Evolutionary conservation across 2,888 invertebrate species (phyloP), one percentile per base, ranked within the genome.

Genomic region (Chamaedrilus cognettii): DNA sequence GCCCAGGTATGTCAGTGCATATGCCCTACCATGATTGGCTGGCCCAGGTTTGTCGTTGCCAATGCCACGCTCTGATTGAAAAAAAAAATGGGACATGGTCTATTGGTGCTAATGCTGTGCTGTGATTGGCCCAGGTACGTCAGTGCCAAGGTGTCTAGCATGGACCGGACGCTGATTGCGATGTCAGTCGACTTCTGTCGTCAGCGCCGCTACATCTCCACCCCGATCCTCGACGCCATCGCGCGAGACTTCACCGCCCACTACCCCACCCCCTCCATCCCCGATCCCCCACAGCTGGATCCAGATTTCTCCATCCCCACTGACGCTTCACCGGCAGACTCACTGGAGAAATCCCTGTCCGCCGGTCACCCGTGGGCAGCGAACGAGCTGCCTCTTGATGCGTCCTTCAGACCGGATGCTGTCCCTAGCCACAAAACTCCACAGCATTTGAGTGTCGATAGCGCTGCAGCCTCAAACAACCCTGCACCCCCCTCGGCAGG

Each of bases 111-210:
- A n/a, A n/a, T n/a, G n/a, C n/a, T n/a, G n/a, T n/a, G n/a, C n/a
- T n/a, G n/a, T 42, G 19, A 42, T 42, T 19, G 11, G 19, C 26
- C 55, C 26, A 52, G 55, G 23, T 66, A 66, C 57, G 62, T 63
- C 42, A 32, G 5, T 11, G 55, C 62, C 4, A 66, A 63, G 57
- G 23, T 56, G 15, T 26, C 33, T 1, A 52, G 5, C 11, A 55
- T 61, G 30, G 73, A 77, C 59, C 85, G 88, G 66, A 83, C 86
- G n/a, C 80, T 90, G n/a, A 82, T 90, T 51, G 85, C 87, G 0
- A 84, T 87, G 3, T 85, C 90, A 55, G 85, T 89, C 77, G 88
- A 88, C 74, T 89, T 88, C 77, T 89, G 88, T 75, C 84, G 86
- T 76, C 85, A 86, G 66, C 87, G 89, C 75, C 86, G 87, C 65